A percentile compares a stretch with the other conserved stretches of the same genome.
phyloP scores from a whole-genome alignment of 2,888 invertebrate genomes.

The Coecobrya sp. region DNA sequence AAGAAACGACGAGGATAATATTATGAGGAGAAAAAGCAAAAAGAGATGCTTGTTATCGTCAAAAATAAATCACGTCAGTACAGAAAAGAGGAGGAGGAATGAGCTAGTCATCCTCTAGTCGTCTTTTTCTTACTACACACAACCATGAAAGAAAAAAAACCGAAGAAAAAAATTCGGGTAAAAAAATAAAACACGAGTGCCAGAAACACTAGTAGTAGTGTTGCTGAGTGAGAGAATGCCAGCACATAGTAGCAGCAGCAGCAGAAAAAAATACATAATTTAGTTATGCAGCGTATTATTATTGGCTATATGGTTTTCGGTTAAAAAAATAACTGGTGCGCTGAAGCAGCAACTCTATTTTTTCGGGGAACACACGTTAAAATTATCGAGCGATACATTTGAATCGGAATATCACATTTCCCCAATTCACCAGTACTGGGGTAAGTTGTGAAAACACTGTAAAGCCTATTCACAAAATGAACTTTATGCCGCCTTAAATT shows the following conservation, averaged over 20 bases:
- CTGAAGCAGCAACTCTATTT: no score
- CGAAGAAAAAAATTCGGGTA: conserved; percentile 59
- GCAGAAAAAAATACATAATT: neutral
- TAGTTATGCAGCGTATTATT: neutral
- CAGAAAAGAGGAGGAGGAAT: conserved; percentile 80
- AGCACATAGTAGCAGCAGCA: conserved; percentile 13
- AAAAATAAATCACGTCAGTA: conserved; percentile 82
- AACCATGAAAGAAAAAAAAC: conserved; percentile 48
- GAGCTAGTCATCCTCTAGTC: conserved; percentile 64
- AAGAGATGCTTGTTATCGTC: conserved; percentile 77
- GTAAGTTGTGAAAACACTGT: no score
- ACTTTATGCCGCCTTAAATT: no score
- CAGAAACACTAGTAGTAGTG: conserved; percentile 53
- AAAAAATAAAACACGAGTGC: conserved; percentile 44
- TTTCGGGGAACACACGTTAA: conserved; percentile 6
- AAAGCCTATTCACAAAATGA: no score
- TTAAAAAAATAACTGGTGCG: no score
- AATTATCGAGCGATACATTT: neutral
- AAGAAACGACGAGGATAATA: conserved; percentile 15
- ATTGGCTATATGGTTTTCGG: neutral
- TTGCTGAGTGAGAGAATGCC: conserved; percentile 30
- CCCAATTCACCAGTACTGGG: no score
- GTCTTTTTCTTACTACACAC: neutral
- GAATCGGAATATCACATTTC: no score
- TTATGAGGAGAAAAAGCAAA: conserved; percentile 19